These are phyloP conservation scores for Sycophaga agraensis DNA, from an alignment of 1,140 invertebrate species.

Conservation along the genomic window DNA sequence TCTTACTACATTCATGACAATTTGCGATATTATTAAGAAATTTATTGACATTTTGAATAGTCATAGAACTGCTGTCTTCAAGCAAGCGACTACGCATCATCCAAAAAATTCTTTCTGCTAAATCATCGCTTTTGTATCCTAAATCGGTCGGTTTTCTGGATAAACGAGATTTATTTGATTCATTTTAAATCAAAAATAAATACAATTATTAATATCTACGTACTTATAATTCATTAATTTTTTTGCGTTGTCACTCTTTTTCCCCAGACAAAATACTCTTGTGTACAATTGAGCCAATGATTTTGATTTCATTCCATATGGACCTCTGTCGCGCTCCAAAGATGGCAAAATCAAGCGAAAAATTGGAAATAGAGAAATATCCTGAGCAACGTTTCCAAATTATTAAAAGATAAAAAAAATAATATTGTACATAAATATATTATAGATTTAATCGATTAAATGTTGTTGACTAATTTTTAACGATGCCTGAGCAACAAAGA, in stretches of 20 bases:
- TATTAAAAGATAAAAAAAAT: conserved; percentile 10
- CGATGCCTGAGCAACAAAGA: too few relatives aligned
- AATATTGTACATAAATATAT: too few relatives aligned
- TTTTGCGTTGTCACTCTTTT: conserved; percentile 66
- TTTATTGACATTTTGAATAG: conserved; percentile 67
- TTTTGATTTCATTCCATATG: conserved; percentile 69
- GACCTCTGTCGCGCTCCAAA: conserved; percentile 65
- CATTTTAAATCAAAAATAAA: too few relatives aligned
- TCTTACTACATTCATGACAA: conserved; percentile 59
- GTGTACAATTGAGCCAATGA: conserved; percentile 69
- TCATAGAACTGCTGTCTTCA: conserved; percentile 52
- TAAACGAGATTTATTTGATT: too few relatives aligned
- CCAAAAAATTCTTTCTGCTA: conserved; percentile 71
- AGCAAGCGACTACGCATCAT: conserved; percentile 69
- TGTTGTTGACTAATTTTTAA: too few relatives aligned
- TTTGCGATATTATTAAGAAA: conserved; percentile 70
- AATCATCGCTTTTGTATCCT: conserved; percentile 58
- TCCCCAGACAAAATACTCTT: conserved; percentile 68
- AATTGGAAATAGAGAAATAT: conserved; percentile 67
- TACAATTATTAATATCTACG: too few relatives aligned
- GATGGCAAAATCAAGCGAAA: conserved; percentile 73
- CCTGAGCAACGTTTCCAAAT: conserved; percentile 31
- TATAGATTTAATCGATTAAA: too few relatives aligned
- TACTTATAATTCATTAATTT: conserved; percentile 64
- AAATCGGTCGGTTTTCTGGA: background rate